Base-by-base conservation (phyloP, 2,888 invertebrate species). In the Ormyrus pomaceus region DNA sequence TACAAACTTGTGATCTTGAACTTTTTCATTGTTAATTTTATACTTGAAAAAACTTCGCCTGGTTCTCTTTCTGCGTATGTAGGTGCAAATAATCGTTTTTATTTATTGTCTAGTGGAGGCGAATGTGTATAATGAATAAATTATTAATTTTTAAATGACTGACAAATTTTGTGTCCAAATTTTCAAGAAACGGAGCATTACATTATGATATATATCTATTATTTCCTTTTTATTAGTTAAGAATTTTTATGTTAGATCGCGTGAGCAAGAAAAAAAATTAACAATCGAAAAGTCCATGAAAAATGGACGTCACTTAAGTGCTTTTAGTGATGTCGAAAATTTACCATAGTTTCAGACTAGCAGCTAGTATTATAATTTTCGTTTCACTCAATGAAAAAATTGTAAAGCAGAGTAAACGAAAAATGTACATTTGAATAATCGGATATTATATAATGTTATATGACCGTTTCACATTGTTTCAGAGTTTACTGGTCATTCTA, bases 371-470 rank as follows among this genome's bases (percentile, higher is more conserved):
- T 81, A 74, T 59, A 61, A 77, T 77, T 80, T 48, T 81, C 56
- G 53, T 79, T 76, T 81, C 62, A 64, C 61, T 77, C 73, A 10
- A n/a, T 68, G 75, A 76, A 66, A 34, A 34, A 77, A 68, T 73
- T 82, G 69, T 78, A 80, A 82, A 77, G 81, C 66, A 80, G 83
- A 79, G 65, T 83, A 69, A 80, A 75, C 72, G 71, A 70, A 81
- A 84, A 87, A 87, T 89, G 87, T 89, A 89, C 85, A 89, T 89
- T 89, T 88, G 85, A 87, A 87, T 84, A 81, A 84, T 84, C 84
- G 83, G 84, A 86, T 86, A 85, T 86, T 87, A 86, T 84, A 84
- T 84, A 84, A 83, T 83, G 83, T 87, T 87, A 84, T 34, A 34
- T 84, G 81, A 85, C 82, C 82, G 85, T 86, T 86, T 76, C 66